These are phyloP conservation scores for Biston betularia DNA, from an alignment of 2,888 invertebrate genomes.

Conservation along the genomic window DNA sequence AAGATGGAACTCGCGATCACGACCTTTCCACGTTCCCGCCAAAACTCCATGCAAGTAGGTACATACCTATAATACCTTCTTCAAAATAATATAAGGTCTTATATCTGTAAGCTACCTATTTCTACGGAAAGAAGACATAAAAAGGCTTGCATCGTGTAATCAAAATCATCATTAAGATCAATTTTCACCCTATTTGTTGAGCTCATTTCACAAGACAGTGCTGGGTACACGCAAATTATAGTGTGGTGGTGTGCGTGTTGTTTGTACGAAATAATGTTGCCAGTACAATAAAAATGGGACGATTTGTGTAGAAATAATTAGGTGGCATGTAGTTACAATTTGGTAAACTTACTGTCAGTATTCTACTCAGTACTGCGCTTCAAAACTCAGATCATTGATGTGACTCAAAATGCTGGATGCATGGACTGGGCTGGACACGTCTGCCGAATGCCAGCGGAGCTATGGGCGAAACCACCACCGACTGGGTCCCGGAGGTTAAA, in stretches of 20 bases:
- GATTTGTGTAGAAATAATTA: not conserved
- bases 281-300: not conserved
- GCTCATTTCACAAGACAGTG: slow-evolving; percentile 11
- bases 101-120: slow-evolving; percentile 4
- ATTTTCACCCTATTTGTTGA: slow-evolving; percentile 28
- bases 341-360: no score
- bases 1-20: no score
- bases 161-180: slow-evolving; percentile 24
- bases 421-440: no score
- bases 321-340: not conserved
- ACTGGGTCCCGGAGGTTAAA: no score
- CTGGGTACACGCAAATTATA: slow-evolving; percentile 4
- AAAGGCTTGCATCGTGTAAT: slow-evolving; percentile 10
- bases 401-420: no score
- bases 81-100: not conserved
- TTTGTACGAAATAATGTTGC: slow-evolving; percentile 16
- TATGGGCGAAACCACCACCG: no score
- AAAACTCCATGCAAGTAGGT: no score
- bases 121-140: not conserved
- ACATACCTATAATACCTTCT: not conserved
- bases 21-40: no score
- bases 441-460: no score
- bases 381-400: no score
- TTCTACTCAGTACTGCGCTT: no score
- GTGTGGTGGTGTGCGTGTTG: slow-evolving; percentile 7